Conservation (phyloP, 2,888 invertebrate species). For the Chrysodeixis includens region DNA sequence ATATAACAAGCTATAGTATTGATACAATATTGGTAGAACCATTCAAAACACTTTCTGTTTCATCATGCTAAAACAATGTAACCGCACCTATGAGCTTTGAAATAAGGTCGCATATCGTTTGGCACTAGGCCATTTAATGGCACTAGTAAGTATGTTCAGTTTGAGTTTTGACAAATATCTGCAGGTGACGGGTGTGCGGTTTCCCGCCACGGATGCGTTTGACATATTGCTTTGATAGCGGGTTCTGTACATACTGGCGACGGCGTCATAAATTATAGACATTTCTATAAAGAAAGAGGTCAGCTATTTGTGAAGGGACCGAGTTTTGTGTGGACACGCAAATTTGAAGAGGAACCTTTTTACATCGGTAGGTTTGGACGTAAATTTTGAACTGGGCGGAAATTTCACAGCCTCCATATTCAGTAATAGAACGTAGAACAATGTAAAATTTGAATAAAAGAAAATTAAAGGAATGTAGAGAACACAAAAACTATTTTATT, state of each 20-base stretch:
- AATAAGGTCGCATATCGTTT: constrained; percentile 62
- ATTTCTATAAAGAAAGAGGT: constrained; percentile 61
- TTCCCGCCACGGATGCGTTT: constrained; percentile 82
- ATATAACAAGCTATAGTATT: constrained; percentile 79
- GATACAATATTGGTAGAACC: constrained; percentile 76
- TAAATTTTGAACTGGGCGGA: not conserved
- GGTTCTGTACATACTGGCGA: constrained; percentile 73
- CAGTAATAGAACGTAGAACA: too few species aligned
- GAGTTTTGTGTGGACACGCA: constrained; percentile 29
- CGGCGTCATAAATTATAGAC: constrained; percentile 78
- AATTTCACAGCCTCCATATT: not conserved
- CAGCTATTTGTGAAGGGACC: constrained; percentile 41
- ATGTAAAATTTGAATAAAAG: too few species aligned
- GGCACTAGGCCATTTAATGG: constrained; percentile 37
- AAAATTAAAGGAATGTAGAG: too few species aligned
- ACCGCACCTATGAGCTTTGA: not conserved
- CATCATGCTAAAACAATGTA: constrained; percentile 8
- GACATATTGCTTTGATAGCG: constrained; percentile 86
- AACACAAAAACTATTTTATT: too few species aligned
- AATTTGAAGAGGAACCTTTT: constrained; percentile 45
- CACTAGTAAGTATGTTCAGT: constrained; percentile 66
- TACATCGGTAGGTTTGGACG: constrained; percentile 9
- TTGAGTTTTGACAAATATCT: constrained; percentile 87
- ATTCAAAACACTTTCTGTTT: constrained; percentile 53
- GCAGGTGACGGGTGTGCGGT: constrained; percentile 85